Percentiles rank a stretch among this genome's conserved stretches.
These are phyloP conservation scores for Drosophila trapezifrons DNA, from an alignment of 1,140 invertebrate species.

Conservation along the genomic window DNA sequence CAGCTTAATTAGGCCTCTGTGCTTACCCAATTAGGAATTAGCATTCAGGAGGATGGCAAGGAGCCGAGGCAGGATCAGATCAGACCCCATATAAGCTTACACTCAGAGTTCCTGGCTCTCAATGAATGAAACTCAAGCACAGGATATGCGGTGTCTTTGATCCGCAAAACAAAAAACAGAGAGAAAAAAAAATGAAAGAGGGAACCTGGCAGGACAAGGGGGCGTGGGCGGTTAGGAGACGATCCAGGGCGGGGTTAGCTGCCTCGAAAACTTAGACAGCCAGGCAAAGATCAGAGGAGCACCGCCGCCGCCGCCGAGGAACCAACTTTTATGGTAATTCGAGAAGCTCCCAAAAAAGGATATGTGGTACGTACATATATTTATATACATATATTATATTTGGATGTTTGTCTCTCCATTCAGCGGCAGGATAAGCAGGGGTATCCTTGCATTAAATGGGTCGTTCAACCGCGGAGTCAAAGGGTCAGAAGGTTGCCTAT, in stretches of 20 bases:
- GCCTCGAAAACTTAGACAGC: constrained; percentile 47
- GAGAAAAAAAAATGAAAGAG: not conserved
- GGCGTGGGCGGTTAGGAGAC: constrained; percentile 20
- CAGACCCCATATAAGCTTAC: constrained; percentile 49
- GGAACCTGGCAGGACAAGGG: not conserved
- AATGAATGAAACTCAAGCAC: constrained; percentile 77
- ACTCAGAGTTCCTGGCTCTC: constrained; percentile 23
- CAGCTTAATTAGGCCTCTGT: constrained; percentile 62
- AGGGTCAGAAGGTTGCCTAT: not conserved
- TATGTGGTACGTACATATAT: constrained; percentile 1
- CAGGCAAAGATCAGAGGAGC: constrained; percentile 39
- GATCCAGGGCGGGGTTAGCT: constrained; percentile 13
- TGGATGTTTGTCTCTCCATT: constrained; percentile 7
- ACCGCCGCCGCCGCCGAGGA: constrained; percentile 16
- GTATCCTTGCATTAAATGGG: constrained; percentile 18
- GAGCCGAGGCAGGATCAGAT: constrained; percentile 16
- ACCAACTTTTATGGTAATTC: constrained; percentile 49
- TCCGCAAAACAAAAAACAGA: constrained; percentile 18
- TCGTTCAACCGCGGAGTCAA: constrained; percentile 40
- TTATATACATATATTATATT: not conserved
- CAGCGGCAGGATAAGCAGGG: constrained; percentile 7
- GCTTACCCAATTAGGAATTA: constrained; percentile 51
- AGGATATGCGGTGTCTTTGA: constrained; percentile 73
- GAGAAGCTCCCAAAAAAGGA: constrained; percentile 37
- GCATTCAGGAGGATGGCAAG: constrained; percentile 21